Evolutionary conservation across 2,797 vertebrate species (phyloP).

Genomic region (Melanitta fusca): DNA sequence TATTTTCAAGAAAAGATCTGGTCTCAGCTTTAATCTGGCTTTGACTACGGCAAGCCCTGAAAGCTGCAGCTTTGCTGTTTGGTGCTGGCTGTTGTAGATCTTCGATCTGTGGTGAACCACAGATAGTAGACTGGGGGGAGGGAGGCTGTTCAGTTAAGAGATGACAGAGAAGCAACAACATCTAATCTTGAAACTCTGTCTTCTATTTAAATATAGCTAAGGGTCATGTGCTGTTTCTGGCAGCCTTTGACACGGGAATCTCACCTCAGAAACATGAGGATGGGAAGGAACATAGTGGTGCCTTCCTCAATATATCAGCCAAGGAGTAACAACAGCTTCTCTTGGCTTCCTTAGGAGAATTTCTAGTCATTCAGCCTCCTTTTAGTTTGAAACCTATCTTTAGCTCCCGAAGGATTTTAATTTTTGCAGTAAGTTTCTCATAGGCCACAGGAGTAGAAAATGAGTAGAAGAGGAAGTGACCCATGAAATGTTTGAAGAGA

Average conservation of each 20-base stretch:
- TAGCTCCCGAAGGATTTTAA: neutral
- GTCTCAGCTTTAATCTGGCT: neutral
- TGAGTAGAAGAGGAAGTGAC: constrained; percentile 26
- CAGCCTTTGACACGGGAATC: neutral
- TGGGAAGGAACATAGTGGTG: neutral
- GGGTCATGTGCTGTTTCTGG: neutral
- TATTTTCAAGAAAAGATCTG: neutral
- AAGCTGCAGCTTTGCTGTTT: neutral
- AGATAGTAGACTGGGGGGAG: fast-evolving
- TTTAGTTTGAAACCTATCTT: neutral
- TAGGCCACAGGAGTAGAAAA: constrained; percentile 37
- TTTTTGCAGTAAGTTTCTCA: neutral
- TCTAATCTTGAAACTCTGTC: neutral
- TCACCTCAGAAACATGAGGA: neutral
- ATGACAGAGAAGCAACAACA: neutral
- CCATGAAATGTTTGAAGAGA: constrained; percentile 25
- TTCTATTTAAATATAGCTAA: neutral
- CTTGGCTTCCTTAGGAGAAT: neutral
- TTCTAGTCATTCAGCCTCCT: neutral
- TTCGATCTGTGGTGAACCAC: neutral
- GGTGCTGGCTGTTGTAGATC: neutral
- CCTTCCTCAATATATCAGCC: neutral
- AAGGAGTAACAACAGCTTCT: neutral
- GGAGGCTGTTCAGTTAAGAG: neutral
- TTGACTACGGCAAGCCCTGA: neutral